Conservation (phyloP, 1,140 invertebrate genomes). For the Drosophila grimshawi region DNA sequence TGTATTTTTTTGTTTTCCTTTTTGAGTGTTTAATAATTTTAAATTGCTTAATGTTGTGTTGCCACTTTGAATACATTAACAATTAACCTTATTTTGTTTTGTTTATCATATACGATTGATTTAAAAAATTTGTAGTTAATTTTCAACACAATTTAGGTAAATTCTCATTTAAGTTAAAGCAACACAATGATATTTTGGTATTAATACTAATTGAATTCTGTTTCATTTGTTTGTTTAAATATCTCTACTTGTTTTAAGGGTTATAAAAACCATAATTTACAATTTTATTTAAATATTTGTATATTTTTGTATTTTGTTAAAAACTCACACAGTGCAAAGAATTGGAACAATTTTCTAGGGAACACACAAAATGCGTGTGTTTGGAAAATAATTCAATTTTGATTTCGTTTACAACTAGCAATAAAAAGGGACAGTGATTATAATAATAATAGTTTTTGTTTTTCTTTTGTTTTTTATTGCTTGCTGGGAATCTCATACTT, state of each 20-base stretch:
- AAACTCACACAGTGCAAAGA: conserved; percentile 29
- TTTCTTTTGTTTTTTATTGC: conserved; percentile 36
- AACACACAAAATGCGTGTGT: conserved; percentile 3
- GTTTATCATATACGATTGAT: conserved; percentile 44
- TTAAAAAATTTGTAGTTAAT: conserved; percentile 39
- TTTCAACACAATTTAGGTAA: conserved; percentile 56
- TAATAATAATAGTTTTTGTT: conserved; percentile 10
- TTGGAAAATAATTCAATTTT: conserved; percentile 28
- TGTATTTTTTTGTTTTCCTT: conserved; percentile 11
- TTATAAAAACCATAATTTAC: conserved; percentile 69
- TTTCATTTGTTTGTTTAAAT: conserved; percentile 23
- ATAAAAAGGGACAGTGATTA: conserved; percentile 31
- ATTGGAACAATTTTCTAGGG: conserved; percentile 30
- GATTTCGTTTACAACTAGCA: conserved; percentile 25
- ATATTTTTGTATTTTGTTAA: conserved; percentile 38
- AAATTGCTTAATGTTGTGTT: conserved; percentile 66
- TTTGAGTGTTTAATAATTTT: conserved; percentile 58
- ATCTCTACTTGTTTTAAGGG: conserved; percentile 54
- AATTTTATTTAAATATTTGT: conserved; percentile 47
- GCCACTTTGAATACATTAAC: conserved; percentile 72
- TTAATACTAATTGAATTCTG: conserved; percentile 57
- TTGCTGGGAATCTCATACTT: conserved; percentile 36
- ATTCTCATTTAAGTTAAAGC: conserved; percentile 42
- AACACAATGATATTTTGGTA: conserved; percentile 65
- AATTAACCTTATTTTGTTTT: conserved; percentile 65